These are phyloP conservation scores for Quiscalus mexicanus DNA, from an alignment of 2,113 vertebrate genomes.

Conservation along the genomic window DNA sequence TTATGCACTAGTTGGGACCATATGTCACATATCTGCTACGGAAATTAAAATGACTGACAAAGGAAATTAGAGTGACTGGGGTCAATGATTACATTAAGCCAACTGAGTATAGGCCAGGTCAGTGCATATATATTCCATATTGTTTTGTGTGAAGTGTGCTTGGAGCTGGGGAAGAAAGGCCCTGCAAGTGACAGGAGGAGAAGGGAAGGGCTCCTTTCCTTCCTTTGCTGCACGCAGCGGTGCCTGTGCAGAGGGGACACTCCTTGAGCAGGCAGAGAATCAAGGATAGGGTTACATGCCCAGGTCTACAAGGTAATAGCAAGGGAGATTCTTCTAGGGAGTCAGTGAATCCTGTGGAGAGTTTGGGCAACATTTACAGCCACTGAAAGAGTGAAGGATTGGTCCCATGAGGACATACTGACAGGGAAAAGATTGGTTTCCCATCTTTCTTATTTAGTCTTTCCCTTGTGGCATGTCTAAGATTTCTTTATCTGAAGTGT, in stretches of 20 bases:
- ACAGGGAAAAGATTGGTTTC: slow-evolving; percentile 2
- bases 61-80: neutral
- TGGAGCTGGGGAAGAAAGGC: neutral
- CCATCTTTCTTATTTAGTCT: neutral
- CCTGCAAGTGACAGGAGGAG: neutral
- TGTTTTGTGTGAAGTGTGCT: neutral
- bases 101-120: neutral
- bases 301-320: neutral
- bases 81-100: neutral
- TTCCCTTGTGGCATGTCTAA: neutral
- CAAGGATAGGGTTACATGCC: neutral
- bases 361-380: neutral
- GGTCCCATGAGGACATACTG: neutral
- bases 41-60: slow-evolving; percentile 42
- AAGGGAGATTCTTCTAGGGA: neutral
- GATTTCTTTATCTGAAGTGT: slow-evolving; percentile 28
- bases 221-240: fast-evolving
- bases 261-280: neutral
- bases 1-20: slow-evolving; percentile 5
- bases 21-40: neutral
- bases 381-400: neutral
- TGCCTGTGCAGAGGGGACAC: fast-evolving
- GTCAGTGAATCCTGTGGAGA: neutral
- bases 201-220: neutral
- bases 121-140: neutral